phyloP scores from a whole-genome alignment of 1,140 invertebrate species.

The Metopolophium dirhodum region DNA sequence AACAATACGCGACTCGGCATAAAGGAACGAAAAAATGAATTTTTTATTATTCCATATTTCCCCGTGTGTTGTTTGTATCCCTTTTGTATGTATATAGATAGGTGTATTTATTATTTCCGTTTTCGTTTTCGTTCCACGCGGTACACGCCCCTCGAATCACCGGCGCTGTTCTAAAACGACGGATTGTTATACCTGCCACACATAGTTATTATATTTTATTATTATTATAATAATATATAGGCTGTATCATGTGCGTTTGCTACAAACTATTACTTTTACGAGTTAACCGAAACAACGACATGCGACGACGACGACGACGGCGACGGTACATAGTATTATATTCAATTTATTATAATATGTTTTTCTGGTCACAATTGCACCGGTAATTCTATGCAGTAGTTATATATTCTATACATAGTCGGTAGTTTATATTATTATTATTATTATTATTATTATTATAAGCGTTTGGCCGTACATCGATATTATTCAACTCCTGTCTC shows the following conservation, averaged over 20 bases:
- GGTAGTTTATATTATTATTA: neutral
- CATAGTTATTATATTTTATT: constrained; percentile 19
- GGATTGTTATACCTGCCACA: constrained; percentile 8
- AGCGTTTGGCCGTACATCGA: neutral
- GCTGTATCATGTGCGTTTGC: neutral
- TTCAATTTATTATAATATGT: neutral
- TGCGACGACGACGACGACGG: neutral
- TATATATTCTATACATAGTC: neutral
- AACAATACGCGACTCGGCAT: constrained; percentile 1
- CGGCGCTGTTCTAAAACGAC: neutral
- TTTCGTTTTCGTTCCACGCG: neutral
- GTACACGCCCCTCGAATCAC: constrained; percentile 9
- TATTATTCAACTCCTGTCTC: neutral
- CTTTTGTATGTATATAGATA: neutral
- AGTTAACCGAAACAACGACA: constrained; percentile 13
- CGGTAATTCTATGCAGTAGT: neutral
- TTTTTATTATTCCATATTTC: constrained; percentile 14
- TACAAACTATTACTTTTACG: constrained; percentile 16
- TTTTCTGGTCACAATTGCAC: constrained; percentile 2
- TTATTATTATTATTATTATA: neutral
- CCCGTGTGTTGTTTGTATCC: neutral
- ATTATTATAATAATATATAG: constrained; percentile 20
- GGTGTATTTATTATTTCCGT: neutral
- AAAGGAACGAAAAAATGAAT: neutral
- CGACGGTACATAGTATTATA: neutral